Percentiles rank a stretch among this genome's conserved stretches.
These are phyloP conservation scores for Pantherophis vulpinus DNA, from an alignment of 2,797 vertebrate species.

Conservation along the genomic window DNA sequence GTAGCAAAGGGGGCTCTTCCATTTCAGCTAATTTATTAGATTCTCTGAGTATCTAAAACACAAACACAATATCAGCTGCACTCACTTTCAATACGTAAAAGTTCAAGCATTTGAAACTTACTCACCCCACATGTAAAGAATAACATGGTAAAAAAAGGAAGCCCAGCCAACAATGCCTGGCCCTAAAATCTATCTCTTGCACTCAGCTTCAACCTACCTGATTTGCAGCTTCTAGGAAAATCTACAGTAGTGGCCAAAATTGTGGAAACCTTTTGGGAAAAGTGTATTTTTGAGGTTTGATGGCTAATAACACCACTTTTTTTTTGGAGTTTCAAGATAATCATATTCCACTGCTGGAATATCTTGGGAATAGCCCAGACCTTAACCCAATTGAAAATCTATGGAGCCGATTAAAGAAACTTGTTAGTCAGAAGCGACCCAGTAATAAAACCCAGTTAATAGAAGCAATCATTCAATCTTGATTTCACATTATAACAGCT, in stretches of 20 bases:
- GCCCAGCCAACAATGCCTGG: not conserved
- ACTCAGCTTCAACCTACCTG: not conserved
- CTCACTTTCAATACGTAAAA: not conserved
- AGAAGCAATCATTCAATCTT: too few relatives aligned
- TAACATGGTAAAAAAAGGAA: not conserved
- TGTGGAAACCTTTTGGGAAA: too few relatives aligned
- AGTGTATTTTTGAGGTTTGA: too few relatives aligned
- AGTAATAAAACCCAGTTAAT: too few relatives aligned
- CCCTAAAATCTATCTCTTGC: not conserved
- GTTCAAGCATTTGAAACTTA: not conserved
- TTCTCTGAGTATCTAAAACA: slow-evolving; percentile 77
- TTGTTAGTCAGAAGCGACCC: too few relatives aligned
- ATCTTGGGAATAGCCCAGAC: too few relatives aligned
- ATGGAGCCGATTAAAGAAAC: too few relatives aligned
- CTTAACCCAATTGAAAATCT: too few relatives aligned
- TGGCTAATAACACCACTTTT: too few relatives aligned
- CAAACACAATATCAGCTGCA: slow-evolving; percentile 3
- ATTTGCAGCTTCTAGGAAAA: not conserved
- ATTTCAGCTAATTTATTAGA: slow-evolving; percentile 83
- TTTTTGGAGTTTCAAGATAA: too few relatives aligned
- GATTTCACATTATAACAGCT: too few relatives aligned
- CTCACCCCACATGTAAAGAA: not conserved
- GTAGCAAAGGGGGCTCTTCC: slow-evolving; percentile 88
- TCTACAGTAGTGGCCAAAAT: not conserved
- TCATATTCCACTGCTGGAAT: too few relatives aligned